Base-by-base conservation (phyloP, 2,888 invertebrate genomes). In the Tetrapedia diversipes region DNA sequence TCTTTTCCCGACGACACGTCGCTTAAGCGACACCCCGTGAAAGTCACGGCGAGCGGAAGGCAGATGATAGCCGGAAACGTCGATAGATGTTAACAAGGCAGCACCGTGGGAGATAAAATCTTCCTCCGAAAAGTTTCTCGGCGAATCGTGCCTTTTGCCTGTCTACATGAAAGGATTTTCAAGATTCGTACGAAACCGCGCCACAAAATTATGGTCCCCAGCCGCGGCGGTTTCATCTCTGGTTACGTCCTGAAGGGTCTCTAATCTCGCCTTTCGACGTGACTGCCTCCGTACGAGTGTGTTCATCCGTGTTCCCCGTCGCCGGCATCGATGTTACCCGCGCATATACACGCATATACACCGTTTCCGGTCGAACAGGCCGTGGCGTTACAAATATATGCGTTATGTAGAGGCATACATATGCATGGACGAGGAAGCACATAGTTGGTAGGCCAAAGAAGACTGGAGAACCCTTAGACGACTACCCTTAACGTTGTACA, bases 51-150 rank as follows among this genome's bases (percentile, higher is more conserved):
- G 34, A 24, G 39, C 29, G 41, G 24, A 22, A 22, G 24, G n/a
- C 8, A 49, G 56, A 68, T 22, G 34, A 45, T 32, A 45, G 29
- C 45, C 57, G 61, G 39, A 66, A 63, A 78, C 32, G 79, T 79
- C 73, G 78, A 79, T 79, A 34, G 51, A 74, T 67, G 70, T 75
- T 74, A 80, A 79, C 74, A 70, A 79, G 67, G 64, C 64, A 39
- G 54, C 22, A 56, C 19, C 39, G 16, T n/a, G 43, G 51, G 10
- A 60, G 54, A 79, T 79, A 69, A 79, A 79, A 79, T 73, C 61
- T 43, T 14, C 51, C n/a, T 43, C 10, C 39, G 29, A 10, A 43
- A 71, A 71, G 47, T 66, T 74, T n/a, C 41, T 16, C 6, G 22
- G 11, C 51, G 59, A 59, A 63, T 76, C 51, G 39, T 57, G 45